Conservation (phyloP, 2,888 invertebrate genomes). For the Drosophila villosipedis region DNA sequence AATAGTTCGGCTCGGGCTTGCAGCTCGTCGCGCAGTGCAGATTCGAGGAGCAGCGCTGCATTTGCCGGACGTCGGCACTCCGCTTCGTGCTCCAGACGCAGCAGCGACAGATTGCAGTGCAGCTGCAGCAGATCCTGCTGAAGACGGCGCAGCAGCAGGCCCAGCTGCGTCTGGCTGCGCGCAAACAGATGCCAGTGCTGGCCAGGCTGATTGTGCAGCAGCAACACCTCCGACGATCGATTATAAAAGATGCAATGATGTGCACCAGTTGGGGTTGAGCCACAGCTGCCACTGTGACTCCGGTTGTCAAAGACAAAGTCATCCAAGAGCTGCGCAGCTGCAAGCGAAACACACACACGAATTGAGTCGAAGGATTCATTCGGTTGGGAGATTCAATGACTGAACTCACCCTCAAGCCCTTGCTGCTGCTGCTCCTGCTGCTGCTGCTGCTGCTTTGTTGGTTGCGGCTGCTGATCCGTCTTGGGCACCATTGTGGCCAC, state of each 20-base stretch:
- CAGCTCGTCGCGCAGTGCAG: slow-evolving; percentile 72
- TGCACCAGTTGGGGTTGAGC: not conserved
- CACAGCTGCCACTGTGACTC: not conserved
- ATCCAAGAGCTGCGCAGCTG: slow-evolving; percentile 37
- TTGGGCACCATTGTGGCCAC: slow-evolving; percentile 20
- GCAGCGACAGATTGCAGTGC: slow-evolving; percentile 66
- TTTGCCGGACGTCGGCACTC: slow-evolving; percentile 18
- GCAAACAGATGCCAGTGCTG: slow-evolving; percentile 71
- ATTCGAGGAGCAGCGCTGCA: slow-evolving; percentile 61
- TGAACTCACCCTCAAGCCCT: slow-evolving; percentile 4
- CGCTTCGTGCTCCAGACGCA: slow-evolving; percentile 36
- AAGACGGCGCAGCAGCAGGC: slow-evolving; percentile 68
- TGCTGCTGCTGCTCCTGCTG: not conserved
- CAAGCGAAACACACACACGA: not conserved
- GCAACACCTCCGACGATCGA: slow-evolving; percentile 51
- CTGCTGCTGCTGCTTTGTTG: not conserved
- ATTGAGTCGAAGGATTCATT: not conserved
- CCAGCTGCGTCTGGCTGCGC: slow-evolving; percentile 50
- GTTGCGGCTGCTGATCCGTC: slow-evolving; percentile 4
- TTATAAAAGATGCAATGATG: slow-evolving; percentile 70
- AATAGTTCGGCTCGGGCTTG: slow-evolving; percentile 35
- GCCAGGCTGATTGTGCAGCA: slow-evolving; percentile 55
- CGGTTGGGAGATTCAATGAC: not conserved
- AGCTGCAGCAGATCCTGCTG: slow-evolving; percentile 63
- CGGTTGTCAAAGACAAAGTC: slow-evolving; percentile 26